These are phyloP conservation scores for Sylvilagus bachmani DNA, from an alignment of 2,113 vertebrate species.

Conservation along the genomic window DNA sequence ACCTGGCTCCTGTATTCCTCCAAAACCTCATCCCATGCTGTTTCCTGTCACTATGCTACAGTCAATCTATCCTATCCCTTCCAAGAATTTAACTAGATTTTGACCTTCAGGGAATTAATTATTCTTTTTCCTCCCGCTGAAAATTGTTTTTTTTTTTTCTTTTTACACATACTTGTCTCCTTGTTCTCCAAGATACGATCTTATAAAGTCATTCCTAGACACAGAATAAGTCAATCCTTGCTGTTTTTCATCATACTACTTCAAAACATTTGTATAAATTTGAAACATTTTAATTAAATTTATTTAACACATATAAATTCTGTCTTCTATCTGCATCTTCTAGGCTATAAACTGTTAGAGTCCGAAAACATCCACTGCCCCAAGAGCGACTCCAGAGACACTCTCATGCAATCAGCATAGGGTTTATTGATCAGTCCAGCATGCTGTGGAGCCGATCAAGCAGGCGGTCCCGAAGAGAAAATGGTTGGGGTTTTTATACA, in stretches of 20 bases:
- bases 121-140: background rate
- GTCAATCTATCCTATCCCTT: background rate
- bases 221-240: accelerated
- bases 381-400: too few species aligned
- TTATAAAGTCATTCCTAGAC: background rate
- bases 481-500: too few species aligned
- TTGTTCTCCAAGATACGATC: background rate
- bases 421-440: too few species aligned
- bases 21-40: background rate
- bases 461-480: too few species aligned
- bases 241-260: background rate
- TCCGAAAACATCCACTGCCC: too few species aligned
- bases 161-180: background rate
- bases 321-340: background rate
- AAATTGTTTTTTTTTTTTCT: background rate
- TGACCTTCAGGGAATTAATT: background rate
- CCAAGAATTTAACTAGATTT: background rate
- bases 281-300: background rate
- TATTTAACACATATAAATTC: background rate
- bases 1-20: background rate
- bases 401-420: too few species aligned
- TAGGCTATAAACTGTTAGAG: background rate
- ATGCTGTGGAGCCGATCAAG: too few species aligned
- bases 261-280: background rate
- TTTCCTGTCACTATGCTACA: background rate